A percentile compares a stretch with the other conserved stretches of the same genome.
These are phyloP conservation scores for Cyanoramphus novaezelandiae DNA, from an alignment of 2,113 vertebrate genomes.

Conservation along the genomic window DNA sequence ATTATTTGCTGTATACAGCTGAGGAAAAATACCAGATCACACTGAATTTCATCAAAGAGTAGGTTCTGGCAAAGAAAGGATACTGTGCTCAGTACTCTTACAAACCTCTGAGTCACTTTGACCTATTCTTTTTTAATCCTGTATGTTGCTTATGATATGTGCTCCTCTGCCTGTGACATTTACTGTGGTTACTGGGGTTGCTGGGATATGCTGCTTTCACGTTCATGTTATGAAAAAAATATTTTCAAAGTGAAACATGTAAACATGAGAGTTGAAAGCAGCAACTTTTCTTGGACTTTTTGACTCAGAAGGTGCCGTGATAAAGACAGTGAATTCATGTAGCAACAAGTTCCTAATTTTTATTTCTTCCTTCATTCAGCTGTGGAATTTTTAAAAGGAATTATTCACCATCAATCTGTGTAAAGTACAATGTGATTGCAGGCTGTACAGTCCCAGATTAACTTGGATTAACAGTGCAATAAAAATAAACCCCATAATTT, in stretches of 20 bases:
- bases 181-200: neutral
- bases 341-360: neutral
- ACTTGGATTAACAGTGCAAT: rapidly evolving
- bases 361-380: neutral
- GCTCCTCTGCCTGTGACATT: neutral
- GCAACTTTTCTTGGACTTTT: neutral
- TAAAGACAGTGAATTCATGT: neutral
- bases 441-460: neutral
- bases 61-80: neutral
- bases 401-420: neutral
- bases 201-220: neutral
- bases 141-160: neutral
- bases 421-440: neutral
- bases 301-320: neutral
- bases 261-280: neutral
- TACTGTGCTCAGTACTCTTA: neutral
- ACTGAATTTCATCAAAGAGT: neutral
- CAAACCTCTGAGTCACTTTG: neutral
- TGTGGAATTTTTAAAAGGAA: neutral
- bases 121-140: neutral
- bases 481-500: neutral
- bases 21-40: neutral
- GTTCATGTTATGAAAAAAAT: neutral
- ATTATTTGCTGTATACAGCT: neutral
- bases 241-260: neutral